Evolutionary conservation across 2,888 invertebrate genomes (phyloP), one percentile per base, ranked within the genome.

Genomic region (Sympetrum striolatum): DNA sequence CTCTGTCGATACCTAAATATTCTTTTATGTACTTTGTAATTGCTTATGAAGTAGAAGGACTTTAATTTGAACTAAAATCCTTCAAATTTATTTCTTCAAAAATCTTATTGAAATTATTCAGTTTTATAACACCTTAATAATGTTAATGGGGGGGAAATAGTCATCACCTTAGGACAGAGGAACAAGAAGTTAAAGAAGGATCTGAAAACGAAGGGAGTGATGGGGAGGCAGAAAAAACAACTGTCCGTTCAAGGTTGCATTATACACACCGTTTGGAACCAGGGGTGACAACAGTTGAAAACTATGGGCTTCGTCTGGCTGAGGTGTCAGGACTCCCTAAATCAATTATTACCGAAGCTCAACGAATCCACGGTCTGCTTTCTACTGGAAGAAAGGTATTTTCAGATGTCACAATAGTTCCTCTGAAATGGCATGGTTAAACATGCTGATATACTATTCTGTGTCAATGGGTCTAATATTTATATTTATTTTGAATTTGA

Each of bases 241-340:
- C 37, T 15, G 35, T 22, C 12, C 86, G 64, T 60, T 86, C 86
- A 60, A 86, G 90, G 73, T 90, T 90, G 22, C 90, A 91, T 2
- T 97, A 96, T 92, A 95, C 96, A 39, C 96, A 97, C 92, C 95
- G 94, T 92, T 93, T 97, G 48, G 94, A 95, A 91, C 93, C 94
- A 0, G 97, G 97, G 8, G 93, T 95, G 0, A 96, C 96, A 0
- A 93, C 94, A 18, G 93, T 96, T 4, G 94, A 95, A 91, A 94
- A 95, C 91, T 97, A 97, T 92, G 97, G 97, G 0, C 93, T 97
- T 48, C 94, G 95, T 44, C 93, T 97, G 90, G 96, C 96, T 1
- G 94, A 95, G 91, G 95, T 95, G 92, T 95, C 95, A 0, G 95
- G 95, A 91, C 94, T 96, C 92, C 96, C 96, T 0, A 93, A 94